Base-by-base conservation (phyloP, 2,888 invertebrate species). In the Gandaritis pyraliata region DNA sequence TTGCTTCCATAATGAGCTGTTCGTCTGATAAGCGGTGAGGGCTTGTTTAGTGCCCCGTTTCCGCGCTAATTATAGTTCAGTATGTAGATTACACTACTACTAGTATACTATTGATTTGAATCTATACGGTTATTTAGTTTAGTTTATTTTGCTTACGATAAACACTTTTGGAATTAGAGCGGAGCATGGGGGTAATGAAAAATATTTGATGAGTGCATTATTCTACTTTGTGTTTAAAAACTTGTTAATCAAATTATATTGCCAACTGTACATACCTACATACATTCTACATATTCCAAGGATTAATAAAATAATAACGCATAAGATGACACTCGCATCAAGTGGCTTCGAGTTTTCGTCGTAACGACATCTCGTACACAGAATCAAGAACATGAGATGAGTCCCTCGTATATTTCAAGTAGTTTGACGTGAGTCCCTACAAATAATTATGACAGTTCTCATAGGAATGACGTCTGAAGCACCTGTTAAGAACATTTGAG, bases 371-470 rank as follows among this genome's bases (percentile, higher is more conserved):
- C 69, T 61, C 55, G 52, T 61, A 45, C 55, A 55, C 59, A 45
- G 59, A 59, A 64, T 64, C 52, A 60, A 51, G 64, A 29, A 56
- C 49, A 51, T 33, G 51, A 48, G 33, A 51, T 33, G 51, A 48
- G 33, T 33, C 5, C 33, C 52, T 50, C 61, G 33, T 54, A 57
- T 61, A 58, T 61, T 69, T 69, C 61, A 67, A 71, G 71, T 69
- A 66, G 67, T 71, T 65, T 65, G 70, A 66, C 67, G 67, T 79
- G 78, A 82, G 66, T 50, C 58, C 62, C 78, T 82, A 86, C 83
- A 85, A 84, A 87, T 87, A 86, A 87, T 85, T 86, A 86, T 85
- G 83, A 84, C 85, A 83, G 83, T 86, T 85, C 87, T 85, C 83
- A 85, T 76, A 80, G 80, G 81, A 82, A 82, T 76, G 76, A 70